Base-by-base conservation (phyloP, 1,140 invertebrate genomes). In the Drosophila watanabei region DNA sequence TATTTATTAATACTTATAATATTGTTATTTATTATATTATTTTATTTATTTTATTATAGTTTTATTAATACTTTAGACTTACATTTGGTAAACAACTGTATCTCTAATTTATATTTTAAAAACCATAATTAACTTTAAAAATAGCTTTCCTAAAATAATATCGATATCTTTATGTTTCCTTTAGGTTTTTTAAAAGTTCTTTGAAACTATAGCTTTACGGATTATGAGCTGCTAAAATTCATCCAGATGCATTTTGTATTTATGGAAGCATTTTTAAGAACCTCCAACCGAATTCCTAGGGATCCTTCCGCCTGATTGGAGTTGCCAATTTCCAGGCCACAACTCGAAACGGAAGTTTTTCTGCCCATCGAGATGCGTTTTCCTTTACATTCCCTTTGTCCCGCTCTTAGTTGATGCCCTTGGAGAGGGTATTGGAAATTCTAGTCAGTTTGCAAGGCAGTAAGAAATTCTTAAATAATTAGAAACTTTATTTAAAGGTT, bases 281-380 rank as follows among this genome's bases (percentile, higher is more conserved):
- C 56, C 56, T 33, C 16, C 30, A n/a, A 28, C 16, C 39, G 63
- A 45, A 33, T 49, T 59, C 43, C 66, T 49, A 59, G 13, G 66
- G 43, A 73, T 37, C 54, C 68, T 72, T 72, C 52, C 69, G 69
- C 70, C 51, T 72, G 70, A 73, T 72, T 73, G 83, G 62, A 72
- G 75, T 60, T 75, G 57, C 66, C 82, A 85, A 81, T 85, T 85
- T 81, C 79, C 83, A 78, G 84, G 75, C 45, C 48, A 66, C 76
- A 87, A 73, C 63, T 82, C 86, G 79, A 80, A 80, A 80, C 84
- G 83, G 83, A 87, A 88, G 84, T 88, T 83, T 87, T 83, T 76
- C 76, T 77, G 80, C 66, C 75, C 61, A 76, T 39, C 75, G 73
- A 73, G 58, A 75, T 64, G 70, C 70, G 60, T 62, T 46, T 75